Conservation (phyloP, 2,888 invertebrate species). For the Dryomyza anilis region DNA sequence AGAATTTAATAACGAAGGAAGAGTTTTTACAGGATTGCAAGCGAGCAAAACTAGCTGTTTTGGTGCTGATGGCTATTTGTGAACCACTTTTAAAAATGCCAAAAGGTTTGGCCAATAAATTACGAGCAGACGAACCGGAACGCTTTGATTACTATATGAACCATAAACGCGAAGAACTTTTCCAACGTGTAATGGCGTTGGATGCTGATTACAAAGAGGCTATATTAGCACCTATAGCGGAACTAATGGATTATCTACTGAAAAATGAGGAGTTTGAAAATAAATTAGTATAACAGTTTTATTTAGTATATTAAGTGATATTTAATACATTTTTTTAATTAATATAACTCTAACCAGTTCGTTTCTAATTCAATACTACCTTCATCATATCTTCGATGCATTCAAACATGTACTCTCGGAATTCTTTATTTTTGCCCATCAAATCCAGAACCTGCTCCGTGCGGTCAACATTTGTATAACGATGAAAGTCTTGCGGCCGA, state of each 20-base stretch:
- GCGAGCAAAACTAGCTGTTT: constrained; percentile 50
- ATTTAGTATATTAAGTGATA: too few relatives aligned
- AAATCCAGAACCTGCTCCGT: constrained; percentile 40
- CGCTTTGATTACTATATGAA: constrained; percentile 59
- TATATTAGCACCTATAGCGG: constrained; percentile 50
- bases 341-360: too few relatives aligned
- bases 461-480: constrained; percentile 55
- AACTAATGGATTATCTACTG: constrained; percentile 49
- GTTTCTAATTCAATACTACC: not conserved
- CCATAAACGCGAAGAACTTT: constrained; percentile 57
- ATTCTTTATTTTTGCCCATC: constrained; percentile 41
- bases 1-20: constrained; percentile 47
- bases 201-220: constrained; percentile 52
- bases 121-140: constrained; percentile 53
- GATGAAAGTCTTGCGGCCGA: constrained; percentile 54
- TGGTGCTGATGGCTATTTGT: constrained; percentile 55
- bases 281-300: too few relatives aligned
- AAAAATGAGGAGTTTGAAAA: constrained; percentile 7
- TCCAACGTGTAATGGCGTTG: constrained; percentile 51
- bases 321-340: not conserved
- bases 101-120: constrained; percentile 47
- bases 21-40: constrained; percentile 55
- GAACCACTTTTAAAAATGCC: constrained; percentile 58
- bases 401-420: constrained; percentile 42
- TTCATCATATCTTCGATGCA: constrained; percentile 50